These are phyloP conservation scores for Phalanger gymnotis DNA, from an alignment of 2,797 vertebrate species.

Conservation along the genomic window DNA sequence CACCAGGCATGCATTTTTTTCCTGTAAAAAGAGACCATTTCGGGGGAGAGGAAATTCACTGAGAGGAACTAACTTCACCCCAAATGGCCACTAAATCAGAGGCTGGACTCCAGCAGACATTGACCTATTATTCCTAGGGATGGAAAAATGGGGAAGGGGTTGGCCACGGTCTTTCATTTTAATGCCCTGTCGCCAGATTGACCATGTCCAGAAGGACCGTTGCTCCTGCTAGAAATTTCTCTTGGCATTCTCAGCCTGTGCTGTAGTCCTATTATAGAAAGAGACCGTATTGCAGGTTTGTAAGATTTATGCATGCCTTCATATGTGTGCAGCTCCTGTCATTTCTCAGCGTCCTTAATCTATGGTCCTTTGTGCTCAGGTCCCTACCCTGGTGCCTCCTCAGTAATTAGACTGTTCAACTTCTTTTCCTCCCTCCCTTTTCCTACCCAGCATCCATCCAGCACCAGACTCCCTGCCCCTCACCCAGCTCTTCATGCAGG, in stretches of 20 bases:
- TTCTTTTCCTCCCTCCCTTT: constrained; percentile 36
- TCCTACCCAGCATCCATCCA: background rate
- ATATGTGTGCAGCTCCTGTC: background rate
- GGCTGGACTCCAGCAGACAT: background rate
- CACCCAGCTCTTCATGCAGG: background rate
- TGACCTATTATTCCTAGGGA: background rate
- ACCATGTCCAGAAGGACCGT: background rate
- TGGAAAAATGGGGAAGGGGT: background rate
- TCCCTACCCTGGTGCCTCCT: background rate
- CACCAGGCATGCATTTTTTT: constrained; percentile 10
- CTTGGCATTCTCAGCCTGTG: background rate
- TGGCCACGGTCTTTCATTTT: background rate
- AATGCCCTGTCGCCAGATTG: background rate
- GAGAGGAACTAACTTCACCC: background rate
- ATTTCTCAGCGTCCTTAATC: background rate
- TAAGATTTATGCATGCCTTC: background rate
- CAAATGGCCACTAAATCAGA: background rate
- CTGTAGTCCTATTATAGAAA: background rate
- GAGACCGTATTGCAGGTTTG: background rate
- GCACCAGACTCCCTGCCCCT: background rate
- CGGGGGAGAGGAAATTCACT: background rate
- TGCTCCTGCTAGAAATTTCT: constrained; percentile 42
- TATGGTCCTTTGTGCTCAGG: background rate
- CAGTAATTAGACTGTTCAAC: background rate
- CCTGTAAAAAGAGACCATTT: constrained; percentile 22